A percentile compares a stretch with the other conserved stretches of the same genome.
These are phyloP conservation scores for Paralvinella palmiformis DNA, from an alignment of 1,140 invertebrate species.

Conservation along the genomic window DNA sequence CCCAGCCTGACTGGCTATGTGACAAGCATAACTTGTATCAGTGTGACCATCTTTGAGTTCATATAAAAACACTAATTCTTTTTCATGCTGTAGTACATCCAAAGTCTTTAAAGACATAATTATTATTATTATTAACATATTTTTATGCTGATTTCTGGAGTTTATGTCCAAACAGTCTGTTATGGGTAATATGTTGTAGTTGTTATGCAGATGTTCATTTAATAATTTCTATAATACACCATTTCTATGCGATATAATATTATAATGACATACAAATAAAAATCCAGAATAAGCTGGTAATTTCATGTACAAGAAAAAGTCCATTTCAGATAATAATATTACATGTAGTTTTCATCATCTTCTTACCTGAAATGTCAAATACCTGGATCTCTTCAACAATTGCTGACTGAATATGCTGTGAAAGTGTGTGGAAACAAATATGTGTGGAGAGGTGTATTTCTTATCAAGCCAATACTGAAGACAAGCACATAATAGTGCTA, in stretches of 20 bases:
- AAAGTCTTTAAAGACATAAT: slow-evolving; percentile 52
- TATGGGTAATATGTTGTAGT: not conserved
- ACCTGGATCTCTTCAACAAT: slow-evolving; percentile 29
- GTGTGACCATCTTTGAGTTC: slow-evolving; percentile 55
- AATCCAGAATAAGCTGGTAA: not conserved
- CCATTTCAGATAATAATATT: not conserved
- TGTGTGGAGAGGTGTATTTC: slow-evolving; percentile 58
- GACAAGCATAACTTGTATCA: slow-evolving; percentile 56
- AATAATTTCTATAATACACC: not conserved
- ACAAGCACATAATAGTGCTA: slow-evolving; percentile 62
- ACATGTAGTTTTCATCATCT: not conserved
- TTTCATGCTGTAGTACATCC: slow-evolving; percentile 54
- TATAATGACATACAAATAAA: not conserved
- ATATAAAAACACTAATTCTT: slow-evolving; percentile 60
- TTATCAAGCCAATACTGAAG: slow-evolving; percentile 60
- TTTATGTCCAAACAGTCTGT: not conserved
- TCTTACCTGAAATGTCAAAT: slow-evolving; percentile 33
- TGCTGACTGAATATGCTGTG: slow-evolving; percentile 58
- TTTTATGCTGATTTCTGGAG: not conserved
- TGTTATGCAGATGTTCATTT: not conserved
- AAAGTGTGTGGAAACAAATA: slow-evolving; percentile 73
- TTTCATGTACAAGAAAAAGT: not conserved
- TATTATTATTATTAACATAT: not conserved
- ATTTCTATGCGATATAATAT: not conserved
- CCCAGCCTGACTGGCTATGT: slow-evolving; percentile 54